Conservation (phyloP, 2,113 vertebrate genomes). For the Tragelaphus buxtoni region DNA sequence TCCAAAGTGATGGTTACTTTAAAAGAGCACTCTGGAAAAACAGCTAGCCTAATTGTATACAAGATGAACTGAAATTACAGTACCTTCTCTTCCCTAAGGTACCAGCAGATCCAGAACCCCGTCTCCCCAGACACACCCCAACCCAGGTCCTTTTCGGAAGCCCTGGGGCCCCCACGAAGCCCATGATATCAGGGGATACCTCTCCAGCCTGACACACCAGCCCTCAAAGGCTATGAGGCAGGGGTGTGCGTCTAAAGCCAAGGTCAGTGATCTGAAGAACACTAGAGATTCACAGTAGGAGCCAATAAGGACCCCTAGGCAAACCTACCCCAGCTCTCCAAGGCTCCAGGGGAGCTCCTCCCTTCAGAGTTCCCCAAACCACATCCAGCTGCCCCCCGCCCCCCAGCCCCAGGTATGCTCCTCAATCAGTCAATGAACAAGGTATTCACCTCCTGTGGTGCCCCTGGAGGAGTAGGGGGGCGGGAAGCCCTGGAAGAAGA, state of each 20-base stretch:
- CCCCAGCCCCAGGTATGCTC: background rate
- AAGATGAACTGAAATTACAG: background rate
- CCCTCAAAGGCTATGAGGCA: background rate
- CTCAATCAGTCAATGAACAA: background rate
- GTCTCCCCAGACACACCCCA: background rate
- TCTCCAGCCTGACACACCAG: background rate
- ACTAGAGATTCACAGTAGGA: background rate
- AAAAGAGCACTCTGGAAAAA: background rate
- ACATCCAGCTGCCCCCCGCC: background rate
- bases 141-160: background rate
- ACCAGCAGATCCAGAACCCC: background rate
- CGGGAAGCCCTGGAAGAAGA: background rate
- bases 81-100: background rate
- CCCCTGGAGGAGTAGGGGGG: background rate
- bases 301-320: background rate
- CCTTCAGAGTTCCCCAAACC: background rate
- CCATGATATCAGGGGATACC: background rate
- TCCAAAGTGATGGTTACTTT: background rate
- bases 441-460: background rate
- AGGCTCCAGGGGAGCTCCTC: background rate
- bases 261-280: background rate
- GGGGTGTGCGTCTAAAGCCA: background rate
- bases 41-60: background rate
- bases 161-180: background rate
- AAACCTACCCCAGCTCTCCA: background rate